phyloP scores from a whole-genome alignment of 2,113 vertebrate species.

The Poecilia latipinna region DNA sequence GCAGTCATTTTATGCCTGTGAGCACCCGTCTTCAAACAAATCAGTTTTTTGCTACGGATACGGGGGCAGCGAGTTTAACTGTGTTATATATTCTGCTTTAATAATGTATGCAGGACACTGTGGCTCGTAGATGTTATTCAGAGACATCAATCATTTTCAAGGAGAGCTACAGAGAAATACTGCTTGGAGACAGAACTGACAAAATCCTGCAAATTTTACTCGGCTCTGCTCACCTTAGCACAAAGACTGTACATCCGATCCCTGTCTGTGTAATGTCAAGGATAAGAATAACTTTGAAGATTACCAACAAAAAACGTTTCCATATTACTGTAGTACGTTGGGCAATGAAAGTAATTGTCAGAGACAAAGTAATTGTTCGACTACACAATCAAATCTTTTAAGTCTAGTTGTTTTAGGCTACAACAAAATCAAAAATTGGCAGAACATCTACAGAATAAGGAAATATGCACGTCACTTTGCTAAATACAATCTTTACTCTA shows the following conservation, averaged over 20 bases:
- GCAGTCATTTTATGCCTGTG: slow-evolving; percentile 56
- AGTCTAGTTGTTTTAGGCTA: no score
- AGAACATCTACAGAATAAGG: background rate
- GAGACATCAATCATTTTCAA: slow-evolving; percentile 64
- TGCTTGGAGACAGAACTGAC: slow-evolving; percentile 26
- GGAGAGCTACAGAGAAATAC: slow-evolving; percentile 43
- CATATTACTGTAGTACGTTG: background rate
- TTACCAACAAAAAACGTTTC: background rate
- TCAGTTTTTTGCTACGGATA: slow-evolving; percentile 30
- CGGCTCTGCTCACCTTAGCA: slow-evolving; percentile 3
- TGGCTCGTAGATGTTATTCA: slow-evolving; percentile 50
- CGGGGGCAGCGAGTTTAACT: slow-evolving; percentile 49
- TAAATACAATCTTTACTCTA: background rate
- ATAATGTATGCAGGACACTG: slow-evolving; percentile 46
- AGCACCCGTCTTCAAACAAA: slow-evolving; percentile 65
- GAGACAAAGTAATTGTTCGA: no score
- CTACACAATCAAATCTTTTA: no score
- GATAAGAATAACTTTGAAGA: slow-evolving; percentile 1
- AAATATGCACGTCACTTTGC: background rate
- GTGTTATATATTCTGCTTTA: slow-evolving; percentile 66
- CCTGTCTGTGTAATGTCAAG: slow-evolving; percentile 1
- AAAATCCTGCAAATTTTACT: slow-evolving; percentile 14
- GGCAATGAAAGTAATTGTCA: no score
- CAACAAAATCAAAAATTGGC: no score
- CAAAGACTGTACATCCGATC: background rate